These are phyloP conservation scores for Sparidentex hasta DNA, from an alignment of 2,797 vertebrate species.

Conservation along the genomic window DNA sequence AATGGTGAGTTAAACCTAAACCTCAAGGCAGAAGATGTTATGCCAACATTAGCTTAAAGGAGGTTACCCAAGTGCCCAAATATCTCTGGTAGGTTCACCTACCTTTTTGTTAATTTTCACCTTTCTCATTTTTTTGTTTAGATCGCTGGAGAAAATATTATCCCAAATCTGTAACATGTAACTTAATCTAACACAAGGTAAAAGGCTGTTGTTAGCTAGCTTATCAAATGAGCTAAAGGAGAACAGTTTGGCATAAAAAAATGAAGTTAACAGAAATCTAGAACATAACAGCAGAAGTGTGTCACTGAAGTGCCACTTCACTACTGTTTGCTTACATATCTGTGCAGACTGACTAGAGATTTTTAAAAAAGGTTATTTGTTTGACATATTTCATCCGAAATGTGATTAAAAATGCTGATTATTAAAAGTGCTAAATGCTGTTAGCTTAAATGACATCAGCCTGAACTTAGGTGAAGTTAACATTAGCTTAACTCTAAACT, in stretches of 20 bases:
- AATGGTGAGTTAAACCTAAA: slow-evolving; percentile 2
- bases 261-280: background rate
- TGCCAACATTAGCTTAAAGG: background rate
- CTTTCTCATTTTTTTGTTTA: background rate
- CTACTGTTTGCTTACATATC: no score
- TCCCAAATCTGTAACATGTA: no score
- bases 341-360: no score
- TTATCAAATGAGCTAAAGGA: background rate
- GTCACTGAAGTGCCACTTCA: background rate
- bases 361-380: no score
- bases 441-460: background rate
- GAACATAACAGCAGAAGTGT: background rate
- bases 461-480: background rate
- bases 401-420: no score
- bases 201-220: background rate
- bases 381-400: no score
- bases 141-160: no score
- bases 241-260: background rate
- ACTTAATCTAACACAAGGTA: no score
- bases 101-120: no score
- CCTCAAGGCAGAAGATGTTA: background rate
- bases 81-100: background rate
- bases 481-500: background rate
- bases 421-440: no score
- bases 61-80: background rate